A percentile compares a stretch with the other conserved stretches of the same genome.
phyloP scores from a whole-genome alignment of 1,140 invertebrate species.

The Frieseomelitta varia region DNA sequence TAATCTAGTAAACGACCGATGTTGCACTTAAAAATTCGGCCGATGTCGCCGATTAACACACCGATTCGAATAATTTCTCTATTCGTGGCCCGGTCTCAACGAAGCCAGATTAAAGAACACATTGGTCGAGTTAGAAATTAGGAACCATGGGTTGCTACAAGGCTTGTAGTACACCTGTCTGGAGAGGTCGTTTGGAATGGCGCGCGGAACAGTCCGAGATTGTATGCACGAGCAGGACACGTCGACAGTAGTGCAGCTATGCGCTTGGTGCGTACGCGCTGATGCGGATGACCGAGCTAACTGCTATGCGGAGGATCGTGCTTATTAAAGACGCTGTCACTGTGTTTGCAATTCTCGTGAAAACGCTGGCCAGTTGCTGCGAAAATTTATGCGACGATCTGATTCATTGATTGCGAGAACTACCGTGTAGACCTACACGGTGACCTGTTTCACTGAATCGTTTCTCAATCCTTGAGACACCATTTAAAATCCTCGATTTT shows the following conservation, averaged over 20 bases:
- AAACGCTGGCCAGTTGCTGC: slow-evolving; percentile 29
- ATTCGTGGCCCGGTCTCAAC: background rate
- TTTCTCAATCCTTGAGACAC: too few species aligned
- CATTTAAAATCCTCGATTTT: too few species aligned
- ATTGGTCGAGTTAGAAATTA: background rate
- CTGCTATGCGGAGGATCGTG: slow-evolving; percentile 42
- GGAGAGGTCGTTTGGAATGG: background rate
- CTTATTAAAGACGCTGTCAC: slow-evolving; percentile 26
- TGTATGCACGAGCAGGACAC: background rate
- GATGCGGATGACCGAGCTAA: slow-evolving; percentile 26
- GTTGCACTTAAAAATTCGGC: background rate
- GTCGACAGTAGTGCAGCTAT: slow-evolving; percentile 26
- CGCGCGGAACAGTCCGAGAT: background rate
- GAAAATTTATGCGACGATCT: background rate
- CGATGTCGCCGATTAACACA: background rate
- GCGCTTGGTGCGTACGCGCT: slow-evolving; percentile 35
- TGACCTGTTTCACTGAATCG: too few species aligned
- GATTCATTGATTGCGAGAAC: background rate
- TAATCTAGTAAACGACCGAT: background rate
- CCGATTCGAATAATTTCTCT: background rate
- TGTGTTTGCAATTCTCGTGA: background rate
- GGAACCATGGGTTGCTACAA: background rate
- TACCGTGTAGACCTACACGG: too few species aligned
- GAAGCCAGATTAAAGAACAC: slow-evolving; percentile 12
- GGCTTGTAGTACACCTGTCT: background rate